Base-by-base conservation (phyloP, 2,888 invertebrate species). In the Nomada ruficornis region DNA sequence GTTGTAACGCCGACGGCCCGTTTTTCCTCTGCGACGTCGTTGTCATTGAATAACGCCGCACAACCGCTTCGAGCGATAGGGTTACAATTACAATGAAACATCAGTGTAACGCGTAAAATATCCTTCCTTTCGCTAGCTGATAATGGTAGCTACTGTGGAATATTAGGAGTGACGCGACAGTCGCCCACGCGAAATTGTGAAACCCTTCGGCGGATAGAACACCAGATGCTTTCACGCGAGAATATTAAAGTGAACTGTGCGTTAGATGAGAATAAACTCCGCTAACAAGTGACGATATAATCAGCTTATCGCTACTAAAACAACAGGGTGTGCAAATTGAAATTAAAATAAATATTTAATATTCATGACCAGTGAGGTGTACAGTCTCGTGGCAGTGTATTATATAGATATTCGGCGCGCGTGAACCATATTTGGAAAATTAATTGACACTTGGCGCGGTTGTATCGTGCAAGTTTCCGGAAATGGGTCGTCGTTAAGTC, bases 31-130 rank as follows among this genome's bases (percentile, higher is more conserved):
- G 78, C 71, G 26, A n/a, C 59, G 23, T 5, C 23, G 47, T 7
- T 36, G 42, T 18, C 47, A 60, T 76, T 62, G 62, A 76, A 71
- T 67, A 76, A 75, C 73, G 23, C 2, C 9, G 52, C 2, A 15
- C 29, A 29, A 36, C 57, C 68, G 52, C 54, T 63, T 63, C 42
- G 54, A 65, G 44, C 68, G 57, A 59, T 55, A 44, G 52, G 20
- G n/a, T 65, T 80, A 55, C 55, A 71, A 62, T 75, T 71, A 71
- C 26, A 60, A 52, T 10, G 75, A 79, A 65, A 69, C 76, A 36
- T 9, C 15, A 1, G 54, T 5, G 29, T 9, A 59, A n/a, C 23
- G 47, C 42, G 44, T 47, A 29, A 42, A 68, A 68, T 50, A 26
- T 15, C 42, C 26, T 2, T 20, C 3, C 13, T 26, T 11, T n/a